phyloP scores from a whole-genome alignment of 2,888 invertebrate genomes.

The Microctonus brassicae region DNA sequence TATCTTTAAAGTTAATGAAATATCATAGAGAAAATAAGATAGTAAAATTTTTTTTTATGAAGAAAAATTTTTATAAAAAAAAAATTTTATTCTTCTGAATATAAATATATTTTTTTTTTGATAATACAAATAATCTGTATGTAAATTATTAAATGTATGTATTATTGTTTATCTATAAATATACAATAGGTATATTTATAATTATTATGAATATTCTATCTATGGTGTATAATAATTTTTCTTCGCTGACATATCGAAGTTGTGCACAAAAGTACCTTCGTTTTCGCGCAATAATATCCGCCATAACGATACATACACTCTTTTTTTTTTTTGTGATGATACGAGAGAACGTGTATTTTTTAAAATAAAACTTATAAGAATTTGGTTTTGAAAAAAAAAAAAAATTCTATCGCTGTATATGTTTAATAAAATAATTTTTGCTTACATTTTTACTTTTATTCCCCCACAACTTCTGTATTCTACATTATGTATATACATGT shows the following conservation, averaged over 20 bases:
- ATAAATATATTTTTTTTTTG: too few species aligned
- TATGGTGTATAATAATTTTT: conserved; percentile 56
- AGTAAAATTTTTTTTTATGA: too few species aligned
- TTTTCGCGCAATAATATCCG: conserved; percentile 32
- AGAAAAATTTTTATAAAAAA: too few species aligned
- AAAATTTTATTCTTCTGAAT: too few species aligned
- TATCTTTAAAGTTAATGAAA: not conserved
- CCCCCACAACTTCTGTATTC: too few species aligned
- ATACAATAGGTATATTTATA: conserved; percentile 56
- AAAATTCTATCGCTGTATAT: not conserved
- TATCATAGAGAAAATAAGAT: not conserved
- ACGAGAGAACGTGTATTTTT: not conserved
- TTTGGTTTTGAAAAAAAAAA: too few species aligned
- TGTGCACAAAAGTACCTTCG: conserved; percentile 57
- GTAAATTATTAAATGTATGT: not conserved
- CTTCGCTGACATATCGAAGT: conserved; percentile 58
- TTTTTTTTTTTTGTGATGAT: not conserved
- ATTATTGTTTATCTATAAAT: conserved; percentile 43
- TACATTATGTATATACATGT: too few species aligned
- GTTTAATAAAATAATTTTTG: not conserved
- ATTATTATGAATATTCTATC: conserved; percentile 42
- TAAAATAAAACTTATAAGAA: not conserved
- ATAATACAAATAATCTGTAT: not conserved
- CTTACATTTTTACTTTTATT: not conserved
- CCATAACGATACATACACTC: not conserved